A percentile compares a stretch with the other conserved stretches of the same genome.
Conservation (phyloP, 2,113 vertebrate genomes). For the Lophochroa leadbeateri region DNA sequence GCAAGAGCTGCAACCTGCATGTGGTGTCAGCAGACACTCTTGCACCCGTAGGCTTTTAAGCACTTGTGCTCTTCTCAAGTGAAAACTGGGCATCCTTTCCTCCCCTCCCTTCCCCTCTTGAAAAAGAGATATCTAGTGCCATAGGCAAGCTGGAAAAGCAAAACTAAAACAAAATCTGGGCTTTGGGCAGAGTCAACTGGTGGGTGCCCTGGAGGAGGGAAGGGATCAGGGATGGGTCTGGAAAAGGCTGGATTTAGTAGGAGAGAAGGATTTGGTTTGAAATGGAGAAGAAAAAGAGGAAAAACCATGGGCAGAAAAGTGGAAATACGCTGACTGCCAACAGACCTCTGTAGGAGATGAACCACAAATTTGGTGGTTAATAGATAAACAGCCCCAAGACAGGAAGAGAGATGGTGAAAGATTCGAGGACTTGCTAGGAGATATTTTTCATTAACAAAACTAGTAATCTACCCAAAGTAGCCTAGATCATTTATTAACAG, state of each 20-base stretch:
- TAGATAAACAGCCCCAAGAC: background rate
- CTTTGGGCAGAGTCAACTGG: background rate
- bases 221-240: background rate
- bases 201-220: background rate
- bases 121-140: background rate
- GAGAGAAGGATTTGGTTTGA: background rate
- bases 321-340: background rate
- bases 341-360: background rate
- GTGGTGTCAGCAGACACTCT: background rate
- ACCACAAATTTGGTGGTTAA: background rate
- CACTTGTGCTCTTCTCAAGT: background rate
- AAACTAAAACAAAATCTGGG: background rate
- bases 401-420: background rate
- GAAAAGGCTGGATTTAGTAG: background rate
- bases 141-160: background rate
- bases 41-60: fast-evolving
- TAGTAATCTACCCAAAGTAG: background rate
- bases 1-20: background rate
- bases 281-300: background rate
- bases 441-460: background rate
- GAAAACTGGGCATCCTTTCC: background rate
- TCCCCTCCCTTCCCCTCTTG: background rate
- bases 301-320: background rate
- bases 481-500: background rate
- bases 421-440: background rate